A percentile compares a stretch with the other conserved stretches of the same genome.
Evolutionary conservation across 2,113 vertebrate species (phyloP).

Genomic region (Pygoscelis antarcticus): DNA sequence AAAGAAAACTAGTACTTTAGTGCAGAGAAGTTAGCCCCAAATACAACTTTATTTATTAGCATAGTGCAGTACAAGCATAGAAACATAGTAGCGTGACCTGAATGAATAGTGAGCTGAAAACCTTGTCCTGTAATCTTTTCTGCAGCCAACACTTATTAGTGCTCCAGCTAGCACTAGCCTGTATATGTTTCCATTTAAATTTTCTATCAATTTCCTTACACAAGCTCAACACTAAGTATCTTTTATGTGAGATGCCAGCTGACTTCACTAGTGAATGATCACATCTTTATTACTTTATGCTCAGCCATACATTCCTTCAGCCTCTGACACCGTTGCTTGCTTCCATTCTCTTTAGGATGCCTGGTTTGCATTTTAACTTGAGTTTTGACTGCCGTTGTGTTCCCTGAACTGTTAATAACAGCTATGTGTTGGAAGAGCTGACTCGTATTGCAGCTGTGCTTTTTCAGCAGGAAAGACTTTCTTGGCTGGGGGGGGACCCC

Average conservation of each 20-base stretch:
- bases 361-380: neutral
- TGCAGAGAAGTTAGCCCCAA: neutral
- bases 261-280: neutral
- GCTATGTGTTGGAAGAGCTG: neutral
- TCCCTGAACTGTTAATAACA: neutral
- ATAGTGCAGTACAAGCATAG: neutral
- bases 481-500: neutral
- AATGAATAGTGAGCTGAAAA: neutral
- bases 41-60: neutral
- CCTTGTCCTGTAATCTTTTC: neutral
- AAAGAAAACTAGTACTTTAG: neutral
- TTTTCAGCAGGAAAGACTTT: neutral
- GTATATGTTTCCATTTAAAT: neutral
- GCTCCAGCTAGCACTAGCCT: neutral
- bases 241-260: neutral
- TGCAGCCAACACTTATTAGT: neutral
- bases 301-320: neutral
- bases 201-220: neutral
- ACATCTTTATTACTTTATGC: neutral
- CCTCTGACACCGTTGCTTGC: neutral
- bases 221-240: neutral
- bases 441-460: neutral
- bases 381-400: neutral
- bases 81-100: neutral
- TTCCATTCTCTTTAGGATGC: neutral